These are phyloP conservation scores for Apotomis capreana DNA, from an alignment of 2,888 invertebrate species.

Conservation along the genomic window DNA sequence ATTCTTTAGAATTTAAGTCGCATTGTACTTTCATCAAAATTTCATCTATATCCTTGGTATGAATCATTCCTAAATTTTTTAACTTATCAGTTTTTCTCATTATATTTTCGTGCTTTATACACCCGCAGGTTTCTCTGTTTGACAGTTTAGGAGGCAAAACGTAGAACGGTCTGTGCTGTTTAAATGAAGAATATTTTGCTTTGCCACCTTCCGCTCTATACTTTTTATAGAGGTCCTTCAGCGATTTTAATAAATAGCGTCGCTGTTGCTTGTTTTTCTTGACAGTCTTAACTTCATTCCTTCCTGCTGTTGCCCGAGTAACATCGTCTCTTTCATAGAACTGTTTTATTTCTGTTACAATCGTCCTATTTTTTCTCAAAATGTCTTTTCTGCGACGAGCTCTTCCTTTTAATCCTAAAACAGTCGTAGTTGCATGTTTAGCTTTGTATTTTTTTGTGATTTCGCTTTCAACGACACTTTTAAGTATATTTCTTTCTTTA, in stretches of 20 bases:
- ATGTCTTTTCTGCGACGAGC: conserved; percentile 24
- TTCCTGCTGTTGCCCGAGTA: background rate
- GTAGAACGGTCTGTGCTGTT: background rate
- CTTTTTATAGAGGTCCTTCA: conserved; percentile 3
- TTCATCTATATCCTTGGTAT: conserved; percentile 2
- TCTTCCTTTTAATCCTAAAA: conserved; percentile 27
- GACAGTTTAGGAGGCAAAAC: background rate
- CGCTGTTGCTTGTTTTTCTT: background rate
- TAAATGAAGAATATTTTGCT: background rate
- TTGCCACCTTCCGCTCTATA: background rate
- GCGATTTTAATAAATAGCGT: background rate
- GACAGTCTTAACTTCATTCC: background rate
- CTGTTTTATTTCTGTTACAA: background rate
- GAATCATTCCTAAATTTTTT: background rate
- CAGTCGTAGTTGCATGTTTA: conserved; percentile 7
- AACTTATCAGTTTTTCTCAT: background rate
- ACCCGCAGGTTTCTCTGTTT: background rate
- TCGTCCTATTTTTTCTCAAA: conserved; percentile 19
- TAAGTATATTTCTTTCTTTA: conserved; percentile 24
- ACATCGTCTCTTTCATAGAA: background rate
- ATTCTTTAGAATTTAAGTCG: conserved; percentile 9
- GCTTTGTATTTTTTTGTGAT: background rate
- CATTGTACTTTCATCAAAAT: background rate
- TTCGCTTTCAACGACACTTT: background rate
- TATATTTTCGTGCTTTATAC: conserved; percentile 3